A percentile compares a stretch with the other conserved stretches of the same genome.
Conservation (phyloP, 2,113 vertebrate genomes). For the Cnemophilus loriae region DNA sequence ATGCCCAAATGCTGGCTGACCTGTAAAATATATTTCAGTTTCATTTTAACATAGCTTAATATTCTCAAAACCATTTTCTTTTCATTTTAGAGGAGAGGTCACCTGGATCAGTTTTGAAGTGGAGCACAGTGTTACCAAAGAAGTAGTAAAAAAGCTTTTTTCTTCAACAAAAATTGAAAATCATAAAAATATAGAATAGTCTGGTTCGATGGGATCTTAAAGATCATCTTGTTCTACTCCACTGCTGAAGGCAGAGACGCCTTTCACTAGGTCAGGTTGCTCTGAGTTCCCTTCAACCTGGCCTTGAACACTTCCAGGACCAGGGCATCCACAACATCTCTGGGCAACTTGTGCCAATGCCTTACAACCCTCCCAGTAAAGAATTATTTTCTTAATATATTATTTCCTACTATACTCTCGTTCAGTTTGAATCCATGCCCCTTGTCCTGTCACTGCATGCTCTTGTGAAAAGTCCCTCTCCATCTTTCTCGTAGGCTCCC, state of each 20-base stretch:
- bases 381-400: not conserved
- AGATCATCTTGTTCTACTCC: fast-evolving
- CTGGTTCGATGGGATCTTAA: not conserved
- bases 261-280: not conserved
- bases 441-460: not conserved
- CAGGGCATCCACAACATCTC: not conserved
- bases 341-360: not conserved
- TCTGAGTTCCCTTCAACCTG: fast-evolving
- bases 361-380: not conserved
- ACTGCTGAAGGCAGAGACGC: not conserved
- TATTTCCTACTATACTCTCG: not conserved
- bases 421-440: not conserved
- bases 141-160: not conserved
- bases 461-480: not conserved
- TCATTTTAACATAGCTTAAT: not conserved
- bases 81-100: not conserved
- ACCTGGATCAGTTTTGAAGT: not conserved
- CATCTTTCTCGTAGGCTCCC: not conserved
- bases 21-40: not conserved
- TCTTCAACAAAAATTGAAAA: not conserved
- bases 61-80: not conserved
- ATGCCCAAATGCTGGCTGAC: not conserved
- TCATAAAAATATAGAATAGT: not conserved
- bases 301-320: not conserved
- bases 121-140: not conserved